phyloP scores from a whole-genome alignment of 2,888 invertebrate genomes.

The Spatulosminthurus flaviceps region DNA sequence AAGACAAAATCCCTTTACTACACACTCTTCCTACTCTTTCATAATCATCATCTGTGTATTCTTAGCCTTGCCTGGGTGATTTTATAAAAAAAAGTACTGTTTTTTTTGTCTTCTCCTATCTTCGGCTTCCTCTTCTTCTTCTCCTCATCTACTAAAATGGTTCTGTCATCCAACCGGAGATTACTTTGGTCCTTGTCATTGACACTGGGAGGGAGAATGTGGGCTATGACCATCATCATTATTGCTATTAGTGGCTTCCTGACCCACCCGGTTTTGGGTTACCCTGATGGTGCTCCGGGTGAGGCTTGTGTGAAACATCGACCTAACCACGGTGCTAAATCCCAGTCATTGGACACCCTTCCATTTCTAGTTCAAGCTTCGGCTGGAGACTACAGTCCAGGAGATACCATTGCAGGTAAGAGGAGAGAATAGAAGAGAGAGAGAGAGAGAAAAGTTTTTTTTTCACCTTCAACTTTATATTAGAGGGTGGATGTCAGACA shows the following conservation, averaged over 20 bases:
- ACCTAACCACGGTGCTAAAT: constrained; percentile 61
- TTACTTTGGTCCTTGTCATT: not conserved
- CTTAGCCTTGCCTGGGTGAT: too few relatives aligned
- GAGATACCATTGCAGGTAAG: constrained; percentile 59
- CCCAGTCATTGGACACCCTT: constrained; percentile 58
- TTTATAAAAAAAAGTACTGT: too few relatives aligned
- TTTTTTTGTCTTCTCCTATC: not conserved
- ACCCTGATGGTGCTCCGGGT: constrained; percentile 62
- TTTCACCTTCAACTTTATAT: not conserved
- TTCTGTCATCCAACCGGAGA: constrained; percentile 24
- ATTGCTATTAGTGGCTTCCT: constrained; percentile 26
- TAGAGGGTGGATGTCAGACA: not conserved
- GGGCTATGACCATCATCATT: constrained; percentile 27
- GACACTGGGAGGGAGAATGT: not conserved
- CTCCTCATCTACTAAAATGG: constrained; percentile 18
- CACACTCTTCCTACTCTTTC: too few relatives aligned
- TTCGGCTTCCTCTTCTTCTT: too few relatives aligned
- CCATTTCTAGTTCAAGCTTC: constrained; percentile 60
- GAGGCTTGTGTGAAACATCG: constrained; percentile 59
- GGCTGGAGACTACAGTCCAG: constrained; percentile 56
- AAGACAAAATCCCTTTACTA: not conserved
- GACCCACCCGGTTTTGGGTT: constrained; percentile 36
- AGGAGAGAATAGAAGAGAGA: too few relatives aligned
- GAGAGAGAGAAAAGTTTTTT: too few relatives aligned
- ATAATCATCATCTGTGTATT: too few relatives aligned